Evolutionary conservation across 2,888 invertebrate species (phyloP).

Genomic region (Megalurothrips usitatus): DNA sequence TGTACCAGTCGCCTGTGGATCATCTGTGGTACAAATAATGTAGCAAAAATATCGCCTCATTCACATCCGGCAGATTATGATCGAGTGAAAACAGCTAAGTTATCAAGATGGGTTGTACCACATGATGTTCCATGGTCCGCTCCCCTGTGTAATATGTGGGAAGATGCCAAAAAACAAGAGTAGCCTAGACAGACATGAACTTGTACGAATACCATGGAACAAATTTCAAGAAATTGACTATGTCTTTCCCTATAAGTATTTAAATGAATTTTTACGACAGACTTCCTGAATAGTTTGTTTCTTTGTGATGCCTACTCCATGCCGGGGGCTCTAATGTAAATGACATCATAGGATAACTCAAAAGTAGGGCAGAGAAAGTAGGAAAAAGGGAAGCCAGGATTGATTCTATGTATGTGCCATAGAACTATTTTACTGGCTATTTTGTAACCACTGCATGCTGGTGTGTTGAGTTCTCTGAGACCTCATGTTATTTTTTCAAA

Average conservation of each 20-base stretch:
- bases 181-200: slow-evolving; percentile 35
- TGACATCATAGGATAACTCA: background rate
- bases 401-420: background rate
- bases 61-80: slow-evolving; percentile 5
- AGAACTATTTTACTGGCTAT: background rate
- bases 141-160: slow-evolving; percentile 36
- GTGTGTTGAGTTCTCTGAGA: no score
- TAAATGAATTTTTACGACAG: no score
- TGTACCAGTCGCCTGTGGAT: slow-evolving; percentile 3
- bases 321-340: no score
- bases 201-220: slow-evolving; percentile 34
- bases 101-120: background rate
- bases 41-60: background rate
- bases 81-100: slow-evolving; percentile 1
- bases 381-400: no score
- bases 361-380: background rate
- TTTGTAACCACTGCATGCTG: no score
- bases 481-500: no score
- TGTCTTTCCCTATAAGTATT: background rate
- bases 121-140: slow-evolving; percentile 30
- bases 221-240: slow-evolving; percentile 4
- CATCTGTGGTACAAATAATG: background rate
- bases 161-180: slow-evolving; percentile 36
- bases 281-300: no score
- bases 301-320: no score